These are phyloP conservation scores for Pyrocoelia pectoralis DNA, from an alignment of 2,888 invertebrate species.

Conservation along the genomic window DNA sequence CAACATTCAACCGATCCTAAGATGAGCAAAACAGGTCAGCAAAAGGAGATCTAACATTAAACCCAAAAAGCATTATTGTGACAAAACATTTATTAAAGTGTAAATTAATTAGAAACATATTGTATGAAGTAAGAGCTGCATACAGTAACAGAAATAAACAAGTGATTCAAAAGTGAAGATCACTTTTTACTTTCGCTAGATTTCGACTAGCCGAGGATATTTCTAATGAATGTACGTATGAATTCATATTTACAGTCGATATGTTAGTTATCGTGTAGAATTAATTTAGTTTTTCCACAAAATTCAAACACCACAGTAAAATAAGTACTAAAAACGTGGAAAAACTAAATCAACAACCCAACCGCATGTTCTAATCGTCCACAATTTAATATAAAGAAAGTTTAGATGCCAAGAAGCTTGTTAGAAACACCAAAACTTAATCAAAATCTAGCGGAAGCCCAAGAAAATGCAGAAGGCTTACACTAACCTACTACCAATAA, in stretches of 20 bases:
- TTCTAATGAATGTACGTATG: background rate
- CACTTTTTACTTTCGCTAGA: constrained; percentile 42
- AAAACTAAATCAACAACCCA: background rate
- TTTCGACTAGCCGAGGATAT: constrained; percentile 31
- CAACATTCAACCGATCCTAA: background rate
- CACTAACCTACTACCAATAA: constrained; percentile 50
- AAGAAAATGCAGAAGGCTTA: constrained; percentile 53
- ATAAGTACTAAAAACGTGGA: background rate
- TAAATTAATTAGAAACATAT: constrained; percentile 46
- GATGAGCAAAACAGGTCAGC: constrained; percentile 45
- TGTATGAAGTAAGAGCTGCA: constrained; percentile 46
- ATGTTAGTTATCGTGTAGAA: background rate
- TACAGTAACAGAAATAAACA: constrained; percentile 43
- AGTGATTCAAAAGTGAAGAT: constrained; percentile 38
- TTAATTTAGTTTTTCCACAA: background rate
- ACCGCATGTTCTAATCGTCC: background rate
- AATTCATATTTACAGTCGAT: constrained; percentile 3
- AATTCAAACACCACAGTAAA: background rate
- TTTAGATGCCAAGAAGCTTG: constrained; percentile 29
- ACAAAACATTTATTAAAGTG: constrained; percentile 62
- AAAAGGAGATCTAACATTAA: constrained; percentile 60
- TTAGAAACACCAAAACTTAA: constrained; percentile 32
- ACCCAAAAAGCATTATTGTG: constrained; percentile 62
- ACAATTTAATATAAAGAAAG: constrained; percentile 15
- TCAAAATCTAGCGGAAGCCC: constrained; percentile 58